Evolutionary conservation across 2,797 vertebrate genomes (phyloP).

Genomic region (Margarornis squamiger): DNA sequence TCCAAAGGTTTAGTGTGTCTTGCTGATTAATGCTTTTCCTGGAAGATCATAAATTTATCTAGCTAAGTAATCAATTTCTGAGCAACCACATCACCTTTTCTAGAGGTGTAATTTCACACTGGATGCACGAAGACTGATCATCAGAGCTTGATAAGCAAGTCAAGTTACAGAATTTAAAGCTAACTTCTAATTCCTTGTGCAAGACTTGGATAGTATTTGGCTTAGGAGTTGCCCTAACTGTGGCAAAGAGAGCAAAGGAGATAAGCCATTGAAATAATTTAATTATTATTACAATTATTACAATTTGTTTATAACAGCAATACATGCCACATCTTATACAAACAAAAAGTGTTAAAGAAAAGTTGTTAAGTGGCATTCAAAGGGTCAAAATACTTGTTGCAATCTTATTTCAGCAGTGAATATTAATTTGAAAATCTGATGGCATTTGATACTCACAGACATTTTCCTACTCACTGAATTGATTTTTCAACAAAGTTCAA

Average conservation of each 20-base stretch:
- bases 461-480: not conserved
- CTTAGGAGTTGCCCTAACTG: not conserved
- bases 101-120: not conserved
- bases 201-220: not conserved
- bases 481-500: not conserved
- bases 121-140: not conserved
- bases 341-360: not conserved
- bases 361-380: not conserved
- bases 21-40: not conserved
- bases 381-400: not conserved
- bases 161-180: not conserved
- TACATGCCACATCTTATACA: not conserved
- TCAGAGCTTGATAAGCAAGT: fast-evolving
- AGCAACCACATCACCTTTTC: not conserved
- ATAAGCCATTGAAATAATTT: not conserved
- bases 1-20: not conserved
- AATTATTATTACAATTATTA: not conserved
- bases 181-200: not conserved
- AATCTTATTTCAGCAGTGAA: not conserved
- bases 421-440: not conserved
- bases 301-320: not conserved
- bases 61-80: not conserved
- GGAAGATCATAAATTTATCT: not conserved
- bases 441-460: not conserved
- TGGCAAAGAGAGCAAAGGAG: not conserved